A percentile compares a stretch with the other conserved stretches of the same genome.
These are phyloP conservation scores for Carpatolechia fugitivella DNA, from an alignment of 2,888 invertebrate genomes.

Conservation along the genomic window DNA sequence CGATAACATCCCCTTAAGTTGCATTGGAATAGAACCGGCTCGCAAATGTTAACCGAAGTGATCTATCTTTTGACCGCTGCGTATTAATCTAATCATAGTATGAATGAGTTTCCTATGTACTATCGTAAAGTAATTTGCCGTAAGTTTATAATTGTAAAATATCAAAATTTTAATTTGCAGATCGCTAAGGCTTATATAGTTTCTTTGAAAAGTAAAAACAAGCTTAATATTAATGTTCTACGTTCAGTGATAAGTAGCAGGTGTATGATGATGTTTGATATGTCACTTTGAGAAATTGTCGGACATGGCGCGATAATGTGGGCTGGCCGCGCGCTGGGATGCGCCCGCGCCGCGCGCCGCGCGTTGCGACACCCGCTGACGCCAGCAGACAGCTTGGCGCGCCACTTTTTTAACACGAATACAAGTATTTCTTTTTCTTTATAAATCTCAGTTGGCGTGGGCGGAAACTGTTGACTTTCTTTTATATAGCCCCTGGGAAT, in stretches of 20 bases:
- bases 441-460: constrained; percentile 58
- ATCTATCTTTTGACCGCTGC: no score
- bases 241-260: no score
- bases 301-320: constrained; percentile 37
- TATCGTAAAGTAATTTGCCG: not conserved
- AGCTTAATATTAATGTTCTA: no score
- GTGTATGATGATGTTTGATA: no score
- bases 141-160: no score
- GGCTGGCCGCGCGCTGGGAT: constrained; percentile 34
- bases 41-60: not conserved
- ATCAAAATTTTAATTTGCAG: no score
- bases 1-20: constrained; percentile 5
- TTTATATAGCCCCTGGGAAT: constrained; percentile 63
- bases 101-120: not conserved
- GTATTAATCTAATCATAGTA: not conserved
- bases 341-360: constrained; percentile 4
- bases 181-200: no score
- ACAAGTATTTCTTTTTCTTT: constrained; percentile 50
- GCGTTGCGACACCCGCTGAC: constrained; percentile 48
- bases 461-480: constrained; percentile 66
- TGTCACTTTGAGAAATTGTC: constrained; percentile 29
- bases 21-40: constrained; percentile 4
- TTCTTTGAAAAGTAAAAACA: no score
- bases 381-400: constrained; percentile 75
- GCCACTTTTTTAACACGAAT: constrained; percentile 53